Conservation (phyloP, 2,113 vertebrate species). For the Agapornis roseicollis region DNA sequence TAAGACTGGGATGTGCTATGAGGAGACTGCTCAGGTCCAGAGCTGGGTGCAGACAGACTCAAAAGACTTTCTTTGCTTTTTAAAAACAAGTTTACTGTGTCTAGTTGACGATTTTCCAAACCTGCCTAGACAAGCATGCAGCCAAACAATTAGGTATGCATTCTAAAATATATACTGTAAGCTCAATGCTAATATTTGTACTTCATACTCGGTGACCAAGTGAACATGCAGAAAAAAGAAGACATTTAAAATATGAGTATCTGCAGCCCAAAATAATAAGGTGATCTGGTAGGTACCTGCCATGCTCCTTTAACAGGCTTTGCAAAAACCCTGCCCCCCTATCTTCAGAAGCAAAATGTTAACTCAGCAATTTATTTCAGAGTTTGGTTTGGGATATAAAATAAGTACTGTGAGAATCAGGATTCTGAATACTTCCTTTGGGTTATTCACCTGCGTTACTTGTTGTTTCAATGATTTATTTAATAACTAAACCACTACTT, state of each 20-base stretch:
- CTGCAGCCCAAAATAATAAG: not conserved
- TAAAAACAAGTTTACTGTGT: conserved; percentile 93
- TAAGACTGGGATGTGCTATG: conserved; percentile 52
- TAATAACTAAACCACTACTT: not conserved
- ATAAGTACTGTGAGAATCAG: not conserved
- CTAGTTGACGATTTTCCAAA: conserved; percentile 92
- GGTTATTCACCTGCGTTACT: not conserved
- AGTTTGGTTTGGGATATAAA: not conserved
- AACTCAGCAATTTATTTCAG: not conserved
- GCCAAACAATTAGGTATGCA: rapidly evolving
- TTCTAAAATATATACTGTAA: rapidly evolving
- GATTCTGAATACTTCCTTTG: not conserved
- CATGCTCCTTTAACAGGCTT: not conserved
- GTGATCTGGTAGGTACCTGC: not conserved
- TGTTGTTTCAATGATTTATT: not conserved
- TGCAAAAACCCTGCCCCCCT: not conserved
- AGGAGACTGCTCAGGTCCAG: conserved; percentile 50
- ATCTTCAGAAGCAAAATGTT: not conserved
- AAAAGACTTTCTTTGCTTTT: conserved; percentile 94
- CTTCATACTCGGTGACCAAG: too few relatives aligned
- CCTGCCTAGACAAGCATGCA: conserved; percentile 79
- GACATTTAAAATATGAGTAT: not conserved
- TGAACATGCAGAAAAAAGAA: not conserved
- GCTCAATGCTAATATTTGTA: not conserved
- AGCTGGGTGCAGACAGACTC: conserved; percentile 45